These are phyloP conservation scores for Pantala flavescens DNA, from an alignment of 1,140 invertebrate species.

Conservation along the genomic window DNA sequence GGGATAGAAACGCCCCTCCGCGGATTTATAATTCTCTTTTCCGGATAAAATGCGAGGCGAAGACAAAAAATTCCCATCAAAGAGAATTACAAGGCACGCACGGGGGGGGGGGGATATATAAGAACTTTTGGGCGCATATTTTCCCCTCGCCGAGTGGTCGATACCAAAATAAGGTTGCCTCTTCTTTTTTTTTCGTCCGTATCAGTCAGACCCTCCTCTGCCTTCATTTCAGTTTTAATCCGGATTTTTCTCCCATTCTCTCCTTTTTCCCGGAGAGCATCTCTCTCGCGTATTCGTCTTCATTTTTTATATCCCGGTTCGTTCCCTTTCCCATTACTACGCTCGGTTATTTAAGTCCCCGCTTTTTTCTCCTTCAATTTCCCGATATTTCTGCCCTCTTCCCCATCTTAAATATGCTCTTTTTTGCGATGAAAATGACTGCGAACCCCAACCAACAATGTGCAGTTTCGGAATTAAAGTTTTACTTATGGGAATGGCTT, in stretches of 20 bases:
- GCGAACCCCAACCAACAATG: no score
- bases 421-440: no score
- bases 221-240: neutral
- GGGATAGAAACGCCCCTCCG: neutral
- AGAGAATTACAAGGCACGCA: neutral
- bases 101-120: neutral
- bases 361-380: no score
- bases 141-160: neutral
- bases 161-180: neutral
- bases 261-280: neutral
- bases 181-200: neutral
- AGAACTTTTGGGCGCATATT: neutral
- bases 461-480: no score
- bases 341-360: no score
- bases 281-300: neutral
- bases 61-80: neutral
- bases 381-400: no score
- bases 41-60: neutral
- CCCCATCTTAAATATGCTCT: no score
- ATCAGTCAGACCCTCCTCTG: neutral
- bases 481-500: no score
- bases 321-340: no score
- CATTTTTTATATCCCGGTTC: neutral
- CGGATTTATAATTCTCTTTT: constrained; percentile 4
- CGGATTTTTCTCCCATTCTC: neutral